These are phyloP conservation scores for Callocephalon fimbriatum DNA, from an alignment of 2,113 vertebrate species.

Conservation along the genomic window DNA sequence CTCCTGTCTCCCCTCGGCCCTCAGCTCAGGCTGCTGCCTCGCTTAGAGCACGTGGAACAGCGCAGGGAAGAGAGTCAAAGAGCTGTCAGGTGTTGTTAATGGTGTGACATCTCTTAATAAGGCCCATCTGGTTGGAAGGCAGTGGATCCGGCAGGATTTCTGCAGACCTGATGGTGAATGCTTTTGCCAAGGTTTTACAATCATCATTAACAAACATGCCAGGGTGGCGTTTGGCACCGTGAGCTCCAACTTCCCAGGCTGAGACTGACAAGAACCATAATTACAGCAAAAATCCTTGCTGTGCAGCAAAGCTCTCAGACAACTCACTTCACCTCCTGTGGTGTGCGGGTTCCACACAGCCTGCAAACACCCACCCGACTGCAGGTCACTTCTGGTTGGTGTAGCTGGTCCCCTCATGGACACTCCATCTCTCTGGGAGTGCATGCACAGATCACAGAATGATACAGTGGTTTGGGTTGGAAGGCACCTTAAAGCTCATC, in stretches of 20 bases:
- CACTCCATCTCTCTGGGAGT: fast-evolving
- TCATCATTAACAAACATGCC: constrained; percentile 24
- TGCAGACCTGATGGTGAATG: neutral
- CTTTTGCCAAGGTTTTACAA: constrained; percentile 42
- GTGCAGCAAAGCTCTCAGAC: neutral
- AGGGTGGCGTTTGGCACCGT: neutral
- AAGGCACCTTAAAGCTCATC: neutral
- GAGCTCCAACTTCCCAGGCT: neutral
- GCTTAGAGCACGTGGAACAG: fast-evolving
- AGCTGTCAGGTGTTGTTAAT: constrained; percentile 40
- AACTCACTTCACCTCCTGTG: neutral
- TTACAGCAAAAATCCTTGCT: neutral
- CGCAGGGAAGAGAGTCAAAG: neutral
- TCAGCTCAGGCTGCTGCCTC: neutral
- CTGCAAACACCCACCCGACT: neutral
- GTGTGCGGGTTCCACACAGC: fast-evolving
- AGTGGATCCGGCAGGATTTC: neutral
- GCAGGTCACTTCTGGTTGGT: neutral
- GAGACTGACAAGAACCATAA: neutral
- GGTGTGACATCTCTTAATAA: constrained; percentile 61
- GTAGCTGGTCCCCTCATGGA: fast-evolving
- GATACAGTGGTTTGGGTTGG: neutral
- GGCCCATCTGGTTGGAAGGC: constrained; percentile 40
- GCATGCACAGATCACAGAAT: fast-evolving
- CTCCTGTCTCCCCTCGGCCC: neutral